Base-by-base conservation (phyloP, 2,888 invertebrate species). In the Chrysolina oricalcia region DNA sequence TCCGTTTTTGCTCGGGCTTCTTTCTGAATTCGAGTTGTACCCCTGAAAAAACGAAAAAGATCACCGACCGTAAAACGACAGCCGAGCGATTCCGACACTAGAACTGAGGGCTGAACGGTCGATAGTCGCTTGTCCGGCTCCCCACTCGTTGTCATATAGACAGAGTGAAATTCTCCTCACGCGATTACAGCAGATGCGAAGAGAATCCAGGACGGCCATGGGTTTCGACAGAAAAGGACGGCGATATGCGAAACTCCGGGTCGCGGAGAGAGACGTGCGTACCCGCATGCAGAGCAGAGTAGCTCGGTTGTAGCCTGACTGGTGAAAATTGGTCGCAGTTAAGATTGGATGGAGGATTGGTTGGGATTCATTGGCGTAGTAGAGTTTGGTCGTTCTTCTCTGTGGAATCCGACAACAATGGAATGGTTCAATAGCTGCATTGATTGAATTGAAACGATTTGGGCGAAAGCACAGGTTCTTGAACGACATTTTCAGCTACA, bases 1-100 rank as follows among this genome's bases (percentile, higher is more conserved):
- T 72, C 71, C 68, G 73, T 75, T 79, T 79, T 76, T 78, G 73
- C 35, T 62, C 23, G 50, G 56, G 72, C 75, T 76, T 76, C 78
- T 75, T 75, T 76, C 68, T 62, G 71, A 76, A 74, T 73, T 75
- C 71, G 68, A 78, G 70, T 69, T 72, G 72, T 72, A 69, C 75
- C 66, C 41, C 43, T 56, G 70, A 72, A 70, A 76, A 75, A 70
- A 67, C 70, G n/a, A 59, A 59, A 70, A 70, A 70, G 68, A 53
- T 68, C 17, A 68, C 68, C 71, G 59, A 68, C 74, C 56, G 63
- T 66, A 65, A 74, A 75, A 72, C 48, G 43, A 21, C 17, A 35
- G 41, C 35, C 5, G 17, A 19, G 27, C 72, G 23, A 72, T 40
- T 69, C 13, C 64, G 11, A 40, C 35, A 40, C 59, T 17, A 59